Conservation (phyloP, 1,140 invertebrate genomes). For the Dreissena rostriformis region DNA sequence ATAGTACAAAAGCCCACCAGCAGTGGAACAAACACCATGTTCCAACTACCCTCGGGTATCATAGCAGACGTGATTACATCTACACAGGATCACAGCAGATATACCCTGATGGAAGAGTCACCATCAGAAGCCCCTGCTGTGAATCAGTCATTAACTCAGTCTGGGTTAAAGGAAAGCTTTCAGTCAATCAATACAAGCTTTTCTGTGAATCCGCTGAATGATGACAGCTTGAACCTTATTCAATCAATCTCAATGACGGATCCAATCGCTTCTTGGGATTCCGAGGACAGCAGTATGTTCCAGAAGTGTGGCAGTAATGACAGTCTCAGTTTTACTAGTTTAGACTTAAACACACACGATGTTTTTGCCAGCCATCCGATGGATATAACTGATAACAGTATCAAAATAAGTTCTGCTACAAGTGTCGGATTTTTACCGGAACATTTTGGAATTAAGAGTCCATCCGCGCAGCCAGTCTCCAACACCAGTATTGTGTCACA, state of each 20-base stretch:
- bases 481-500: conserved; percentile 43
- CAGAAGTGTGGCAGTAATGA: not conserved
- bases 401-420: not conserved
- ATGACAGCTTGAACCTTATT: not conserved
- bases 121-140: not conserved
- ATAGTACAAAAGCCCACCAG: conserved; percentile 27
- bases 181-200: not conserved
- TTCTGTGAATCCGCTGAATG: conserved; percentile 10
- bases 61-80: conserved; percentile 21
- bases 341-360: not conserved
- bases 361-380: not conserved
- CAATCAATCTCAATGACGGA: too few relatives aligned
- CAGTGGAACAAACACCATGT: conserved; percentile 16
- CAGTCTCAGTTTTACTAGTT: not conserved
- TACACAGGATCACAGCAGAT: not conserved
- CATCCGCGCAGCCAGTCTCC: not conserved
- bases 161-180: not conserved
- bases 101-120: conserved; percentile 4
- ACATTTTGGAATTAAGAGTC: not conserved
- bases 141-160: not conserved
- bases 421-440: conserved; percentile 10
- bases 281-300: too few relatives aligned
- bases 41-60: conserved; percentile 43
- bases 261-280: too few relatives aligned
- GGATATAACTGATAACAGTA: not conserved